These are phyloP conservation scores for Phengaris alcon DNA, from an alignment of 2,888 invertebrate genomes.

Conservation along the genomic window DNA sequence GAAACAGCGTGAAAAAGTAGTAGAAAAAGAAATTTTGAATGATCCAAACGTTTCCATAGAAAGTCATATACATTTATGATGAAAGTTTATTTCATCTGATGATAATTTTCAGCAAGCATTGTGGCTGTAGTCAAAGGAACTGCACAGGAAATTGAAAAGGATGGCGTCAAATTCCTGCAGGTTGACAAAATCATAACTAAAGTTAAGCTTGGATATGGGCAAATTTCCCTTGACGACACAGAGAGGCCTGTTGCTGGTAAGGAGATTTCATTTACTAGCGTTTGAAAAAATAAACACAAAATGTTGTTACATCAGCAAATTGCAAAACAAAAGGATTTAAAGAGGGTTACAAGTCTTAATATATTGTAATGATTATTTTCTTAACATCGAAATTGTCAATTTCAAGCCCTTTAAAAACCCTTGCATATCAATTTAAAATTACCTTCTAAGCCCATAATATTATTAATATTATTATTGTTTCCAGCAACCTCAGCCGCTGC, in stretches of 20 bases:
- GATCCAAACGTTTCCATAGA: no score
- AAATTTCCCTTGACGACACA: slow-evolving; percentile 77
- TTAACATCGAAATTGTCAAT: no score
- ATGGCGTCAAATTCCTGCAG: slow-evolving; percentile 81
- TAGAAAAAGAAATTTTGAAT: no score
- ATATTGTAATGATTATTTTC: no score
- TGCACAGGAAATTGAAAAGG: slow-evolving; percentile 78
- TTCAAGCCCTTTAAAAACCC: no score
- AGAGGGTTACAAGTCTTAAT: no score
- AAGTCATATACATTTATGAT: background rate
- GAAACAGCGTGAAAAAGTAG: no score
- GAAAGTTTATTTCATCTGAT: background rate
- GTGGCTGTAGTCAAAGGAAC: slow-evolving; percentile 78
- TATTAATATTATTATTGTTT: slow-evolving; percentile 34
- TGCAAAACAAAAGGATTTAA: no score
- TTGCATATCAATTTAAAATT: background rate
- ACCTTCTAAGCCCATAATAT: background rate
- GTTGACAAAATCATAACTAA: slow-evolving; percentile 80
- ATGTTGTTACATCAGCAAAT: no score
- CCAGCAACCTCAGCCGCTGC: slow-evolving; percentile 83
- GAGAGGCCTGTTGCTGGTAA: slow-evolving; percentile 79
- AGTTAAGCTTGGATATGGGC: slow-evolving; percentile 81
- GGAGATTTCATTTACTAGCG: background rate
- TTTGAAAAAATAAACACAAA: no score
- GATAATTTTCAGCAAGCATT: slow-evolving; percentile 73